Evolutionary conservation across 2,113 vertebrate species (phyloP).

Genomic region (Labrus mixtus): DNA sequence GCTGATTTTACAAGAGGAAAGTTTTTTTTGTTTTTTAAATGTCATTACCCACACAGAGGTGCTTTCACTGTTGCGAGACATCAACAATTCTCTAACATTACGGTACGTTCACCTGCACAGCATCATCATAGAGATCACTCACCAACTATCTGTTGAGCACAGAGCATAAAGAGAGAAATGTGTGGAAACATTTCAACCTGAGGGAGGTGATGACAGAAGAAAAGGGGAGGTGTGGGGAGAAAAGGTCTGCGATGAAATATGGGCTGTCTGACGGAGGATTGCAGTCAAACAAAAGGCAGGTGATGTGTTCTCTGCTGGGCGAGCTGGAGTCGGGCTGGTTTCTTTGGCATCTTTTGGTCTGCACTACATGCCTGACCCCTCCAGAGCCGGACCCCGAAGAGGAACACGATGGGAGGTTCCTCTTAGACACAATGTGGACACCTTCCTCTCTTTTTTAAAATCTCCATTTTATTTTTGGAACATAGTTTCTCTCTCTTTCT

Average conservation of each 20-base stretch:
- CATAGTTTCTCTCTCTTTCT: constrained; percentile 38
- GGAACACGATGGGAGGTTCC: constrained; percentile 33
- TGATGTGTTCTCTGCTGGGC: constrained; percentile 56
- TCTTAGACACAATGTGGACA: constrained; percentile 84
- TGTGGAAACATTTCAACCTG: constrained; percentile 73
- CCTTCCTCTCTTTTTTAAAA: constrained; percentile 31
- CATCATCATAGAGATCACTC: constrained; percentile 67
- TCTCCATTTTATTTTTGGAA: constrained; percentile 57
- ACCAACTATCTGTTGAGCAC: constrained; percentile 60
- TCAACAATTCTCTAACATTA: constrained; percentile 56
- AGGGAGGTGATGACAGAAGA: constrained; percentile 58
- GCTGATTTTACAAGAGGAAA: constrained; percentile 70
- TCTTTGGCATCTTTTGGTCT: constrained; percentile 93
- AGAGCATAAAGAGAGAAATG: constrained; percentile 69
- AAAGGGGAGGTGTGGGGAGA: background rate
- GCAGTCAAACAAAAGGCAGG: constrained; percentile 50
- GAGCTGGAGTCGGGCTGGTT: constrained; percentile 82
- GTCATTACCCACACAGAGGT: constrained; percentile 54
- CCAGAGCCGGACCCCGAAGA: constrained; percentile 78
- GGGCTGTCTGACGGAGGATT: constrained; percentile 26
- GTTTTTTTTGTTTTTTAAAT: constrained; percentile 39
- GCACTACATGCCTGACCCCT: constrained; percentile 77
- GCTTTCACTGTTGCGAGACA: constrained; percentile 65
- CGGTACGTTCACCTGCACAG: constrained; percentile 66
- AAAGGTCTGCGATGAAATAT: constrained; percentile 30